Conservation (phyloP, 1,140 invertebrate genomes). For the Macrocentrus cingulum region DNA sequence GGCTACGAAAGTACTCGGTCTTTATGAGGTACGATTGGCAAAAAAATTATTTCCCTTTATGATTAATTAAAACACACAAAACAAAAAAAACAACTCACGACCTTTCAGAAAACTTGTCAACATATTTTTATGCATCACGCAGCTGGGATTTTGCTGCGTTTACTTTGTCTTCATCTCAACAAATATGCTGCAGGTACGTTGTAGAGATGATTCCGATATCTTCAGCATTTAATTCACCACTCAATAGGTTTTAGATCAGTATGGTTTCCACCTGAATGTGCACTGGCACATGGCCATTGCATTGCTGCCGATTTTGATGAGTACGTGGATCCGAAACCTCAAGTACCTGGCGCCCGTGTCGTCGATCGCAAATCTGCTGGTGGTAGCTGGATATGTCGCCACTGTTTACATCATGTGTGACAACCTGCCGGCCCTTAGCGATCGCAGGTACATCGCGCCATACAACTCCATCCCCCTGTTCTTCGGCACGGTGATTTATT, state of each 20-base stretch:
- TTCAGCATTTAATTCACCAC: not conserved
- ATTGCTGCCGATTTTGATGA: conserved; percentile 70
- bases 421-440: conserved; percentile 66
- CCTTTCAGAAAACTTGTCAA: conserved; percentile 66
- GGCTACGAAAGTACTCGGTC: conserved; percentile 62
- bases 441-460: conserved; percentile 60
- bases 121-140: conserved; percentile 83
- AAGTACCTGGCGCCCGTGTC: conserved; percentile 75
- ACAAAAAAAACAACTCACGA: no score
- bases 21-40: conserved; percentile 57
- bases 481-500: conserved; percentile 77
- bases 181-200: conserved; percentile 72
- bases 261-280: conserved; percentile 63
- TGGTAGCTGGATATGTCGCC: conserved; percentile 66
- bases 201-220: conserved; percentile 29
- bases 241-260: conserved; percentile 65
- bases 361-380: conserved; percentile 71
- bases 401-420: conserved; percentile 72
- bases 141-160: conserved; percentile 93
- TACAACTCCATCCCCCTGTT: conserved; percentile 68
- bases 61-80: conserved; percentile 1
- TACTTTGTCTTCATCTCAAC: conserved; percentile 91
- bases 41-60: no score
- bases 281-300: conserved; percentile 72
- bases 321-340: conserved; percentile 74